Evolutionary conservation across 2,888 invertebrate genomes (phyloP), one percentile per base, ranked within the genome.

Genomic region (Tinea pellionella): DNA sequence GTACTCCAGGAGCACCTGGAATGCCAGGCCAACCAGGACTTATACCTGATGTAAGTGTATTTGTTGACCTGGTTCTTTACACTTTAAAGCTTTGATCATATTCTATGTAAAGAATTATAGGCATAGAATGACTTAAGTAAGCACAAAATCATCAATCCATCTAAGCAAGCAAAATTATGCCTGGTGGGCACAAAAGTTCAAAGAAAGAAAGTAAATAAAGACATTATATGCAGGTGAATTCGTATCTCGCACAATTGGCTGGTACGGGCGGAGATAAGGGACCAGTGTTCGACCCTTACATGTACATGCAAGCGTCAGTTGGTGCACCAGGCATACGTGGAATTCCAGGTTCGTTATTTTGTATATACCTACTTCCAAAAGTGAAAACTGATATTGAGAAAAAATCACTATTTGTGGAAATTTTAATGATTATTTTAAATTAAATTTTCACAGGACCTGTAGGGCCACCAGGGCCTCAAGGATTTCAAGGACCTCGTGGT

Each of bases 321-420:
- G 95, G 95, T 6, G 91, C 94, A 12, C 90, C 92, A 15, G 96
- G 97, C 41, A 90, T 94, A 0, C 88, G 94, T 71, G 96, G 97
- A 64, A 89, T 93, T 51, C 90, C 92, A 66, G 96, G 95, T 87
- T 81, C 74, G 56, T 61, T 51, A 6, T 47, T 47, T 42, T 42
- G 24, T 24, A 24, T 24, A 24, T 24, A 24, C 3, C 24, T 24
- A 24, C 24, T 24, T n/a, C 42, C 4, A 42, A 42, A 42, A 3
- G 4, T 42, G 7, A n/a, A 7, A 42, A n/a, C 15, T 42, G 7
- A 42, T 15, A 15, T 42, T 2, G 13, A n/a, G 24, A 24, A 24
- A 3, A 24, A 13, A 42, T 13, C 7, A 42, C 41, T 37, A 11
- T 37, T 42, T 42, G n/a, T 13, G 2, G 13, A 42, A 7, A 4